A percentile compares a stretch with the other conserved stretches of the same genome.
Conservation (phyloP, 2,888 invertebrate species). For the Molanna angustata region DNA sequence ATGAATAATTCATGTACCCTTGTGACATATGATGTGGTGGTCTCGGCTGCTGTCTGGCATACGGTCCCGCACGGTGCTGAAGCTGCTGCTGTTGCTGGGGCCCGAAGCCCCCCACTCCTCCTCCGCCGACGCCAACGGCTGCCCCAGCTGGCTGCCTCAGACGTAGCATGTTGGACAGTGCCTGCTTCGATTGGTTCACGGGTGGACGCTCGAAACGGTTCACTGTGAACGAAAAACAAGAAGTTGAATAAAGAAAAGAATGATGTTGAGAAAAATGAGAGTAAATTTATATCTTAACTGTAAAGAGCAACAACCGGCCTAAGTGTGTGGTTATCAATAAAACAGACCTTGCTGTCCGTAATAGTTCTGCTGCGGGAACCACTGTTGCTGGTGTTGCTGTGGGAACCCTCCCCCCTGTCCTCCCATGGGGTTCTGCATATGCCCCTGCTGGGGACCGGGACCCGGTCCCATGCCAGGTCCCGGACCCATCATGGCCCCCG, state of each 20-base stretch:
- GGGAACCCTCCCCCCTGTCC: slow-evolving; percentile 11
- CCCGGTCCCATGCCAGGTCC: slow-evolving; percentile 42
- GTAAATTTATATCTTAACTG: background rate
- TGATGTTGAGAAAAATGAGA: background rate
- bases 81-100: slow-evolving; percentile 44
- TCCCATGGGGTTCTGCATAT: slow-evolving; percentile 15
- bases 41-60: slow-evolving; percentile 36
- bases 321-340: no score
- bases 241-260: background rate
- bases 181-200: slow-evolving; percentile 79
- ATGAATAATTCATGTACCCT: no score
- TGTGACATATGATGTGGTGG: slow-evolving; percentile 41
- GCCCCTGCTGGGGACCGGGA: slow-evolving; percentile 34
- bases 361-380: slow-evolving; percentile 56
- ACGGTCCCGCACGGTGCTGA: slow-evolving; percentile 24
- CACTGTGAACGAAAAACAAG: slow-evolving; percentile 9
- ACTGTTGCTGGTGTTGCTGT: slow-evolving; percentile 53
- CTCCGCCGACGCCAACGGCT: slow-evolving; percentile 22
- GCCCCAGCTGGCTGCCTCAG: slow-evolving; percentile 62
- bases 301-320: background rate
- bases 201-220: slow-evolving; percentile 42
- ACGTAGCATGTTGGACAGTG: slow-evolving; percentile 80
- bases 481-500: slow-evolving; percentile 34
- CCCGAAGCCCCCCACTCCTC: slow-evolving; percentile 19
- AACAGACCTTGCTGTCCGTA: slow-evolving; percentile 51